phyloP scores from a whole-genome alignment of 2,888 invertebrate genomes.

The Cosmia trapezina region DNA sequence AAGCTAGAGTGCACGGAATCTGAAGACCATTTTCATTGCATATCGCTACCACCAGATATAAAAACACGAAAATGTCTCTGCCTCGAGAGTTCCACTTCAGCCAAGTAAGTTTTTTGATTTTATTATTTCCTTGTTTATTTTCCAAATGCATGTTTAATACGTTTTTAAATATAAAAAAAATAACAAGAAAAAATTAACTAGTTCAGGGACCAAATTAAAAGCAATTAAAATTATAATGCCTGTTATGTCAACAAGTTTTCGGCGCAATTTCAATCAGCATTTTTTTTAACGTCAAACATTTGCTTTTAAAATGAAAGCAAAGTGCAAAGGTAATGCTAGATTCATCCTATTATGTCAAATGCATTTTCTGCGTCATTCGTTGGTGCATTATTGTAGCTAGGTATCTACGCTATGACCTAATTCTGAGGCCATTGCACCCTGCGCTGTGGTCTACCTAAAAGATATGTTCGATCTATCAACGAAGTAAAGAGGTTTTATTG shows the following conservation, averaged over 20 bases:
- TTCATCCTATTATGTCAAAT: neutral
- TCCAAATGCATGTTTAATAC: neutral
- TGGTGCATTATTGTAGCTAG: conserved; percentile 27
- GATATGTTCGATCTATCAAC: neutral
- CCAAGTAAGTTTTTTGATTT: conserved; percentile 82
- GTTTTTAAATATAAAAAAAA: neutral
- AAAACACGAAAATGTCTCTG: conserved; percentile 87
- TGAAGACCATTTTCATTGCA: conserved; percentile 82
- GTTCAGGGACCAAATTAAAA: neutral
- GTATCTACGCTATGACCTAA: conserved; percentile 36
- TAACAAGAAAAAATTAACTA: neutral
- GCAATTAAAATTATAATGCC: neutral
- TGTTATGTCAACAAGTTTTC: conserved; percentile 2
- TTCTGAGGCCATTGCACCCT: conserved; percentile 49
- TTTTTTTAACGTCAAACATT: neutral
- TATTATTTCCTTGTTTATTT: neutral
- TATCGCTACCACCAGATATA: conserved; percentile 84
- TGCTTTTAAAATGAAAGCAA: neutral
- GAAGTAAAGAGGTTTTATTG: neutral
- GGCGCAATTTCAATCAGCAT: neutral
- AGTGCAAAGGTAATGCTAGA: neutral
- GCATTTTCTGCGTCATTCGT: conserved; percentile 12
- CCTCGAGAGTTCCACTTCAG: conserved; percentile 91
- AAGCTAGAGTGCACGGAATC: conserved; percentile 85
- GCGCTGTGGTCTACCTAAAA: neutral